Evolutionary conservation across 2,113 vertebrate species (phyloP).

Genomic region (Cynopterus brachyotis): DNA sequence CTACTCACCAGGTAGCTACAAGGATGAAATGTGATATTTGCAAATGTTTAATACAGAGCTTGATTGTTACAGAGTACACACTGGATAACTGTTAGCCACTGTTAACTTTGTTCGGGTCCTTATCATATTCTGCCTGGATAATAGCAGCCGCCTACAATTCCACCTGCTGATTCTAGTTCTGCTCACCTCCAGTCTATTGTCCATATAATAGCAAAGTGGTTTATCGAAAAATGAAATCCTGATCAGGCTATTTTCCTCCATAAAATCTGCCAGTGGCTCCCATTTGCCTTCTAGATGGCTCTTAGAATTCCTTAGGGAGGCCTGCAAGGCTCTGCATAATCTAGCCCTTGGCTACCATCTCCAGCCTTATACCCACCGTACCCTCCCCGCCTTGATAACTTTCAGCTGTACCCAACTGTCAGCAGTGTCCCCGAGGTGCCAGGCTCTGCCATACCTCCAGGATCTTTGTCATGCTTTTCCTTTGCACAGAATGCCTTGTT

Average conservation of each 20-base stretch:
- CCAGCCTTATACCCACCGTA: neutral
- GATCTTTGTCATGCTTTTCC: neutral
- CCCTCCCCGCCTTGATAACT: neutral
- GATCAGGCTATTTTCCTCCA: neutral
- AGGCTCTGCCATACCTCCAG: neutral
- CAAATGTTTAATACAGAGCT: neutral
- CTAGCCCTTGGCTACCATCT: neutral
- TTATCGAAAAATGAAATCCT: neutral
- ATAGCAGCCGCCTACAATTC: neutral
- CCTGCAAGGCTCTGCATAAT: neutral
- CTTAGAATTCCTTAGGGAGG: neutral
- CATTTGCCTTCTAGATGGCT: neutral
- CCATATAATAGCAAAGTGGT: neutral
- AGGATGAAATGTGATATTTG: neutral
- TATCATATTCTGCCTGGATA: neutral
- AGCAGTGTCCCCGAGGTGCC: neutral
- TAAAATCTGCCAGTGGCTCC: neutral
- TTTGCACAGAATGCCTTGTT: neutral
- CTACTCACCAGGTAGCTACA: neutral
- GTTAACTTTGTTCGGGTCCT: neutral
- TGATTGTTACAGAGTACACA: accelerated
- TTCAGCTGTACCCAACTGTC: neutral
- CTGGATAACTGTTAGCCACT: neutral
- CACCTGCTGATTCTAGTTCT: neutral
- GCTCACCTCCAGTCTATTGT: neutral